Base-by-base conservation (phyloP, 1,140 invertebrate species). In the Polypedilum pembai region DNA sequence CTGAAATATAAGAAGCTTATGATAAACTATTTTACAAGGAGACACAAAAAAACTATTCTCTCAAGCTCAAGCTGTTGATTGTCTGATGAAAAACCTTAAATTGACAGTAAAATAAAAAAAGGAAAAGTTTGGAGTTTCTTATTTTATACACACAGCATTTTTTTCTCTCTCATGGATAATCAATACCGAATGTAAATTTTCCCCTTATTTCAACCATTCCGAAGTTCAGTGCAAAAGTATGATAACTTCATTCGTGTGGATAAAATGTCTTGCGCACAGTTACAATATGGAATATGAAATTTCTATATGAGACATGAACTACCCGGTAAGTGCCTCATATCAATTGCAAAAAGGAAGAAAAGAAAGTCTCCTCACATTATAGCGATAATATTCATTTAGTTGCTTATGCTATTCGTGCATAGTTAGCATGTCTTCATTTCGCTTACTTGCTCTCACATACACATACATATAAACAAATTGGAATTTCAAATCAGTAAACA, bases 101-200 rank as follows among this genome's bases (percentile, higher is more conserved):
- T 56, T 56, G 45, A 56, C 45, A 56, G 45, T 56, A 56, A 56
- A 56, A 56, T n/a, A 12, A 15, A 33, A 33, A 33, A 33, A n/a
- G 15, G 12, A 33, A 33, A n/a, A 56, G 12, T 4, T 56, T 56
- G 45, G 5, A 56, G 45, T 56, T 56, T 56, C 45, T 56, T 56
- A 56, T 56, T n/a, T 56, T n/a, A 33, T 33, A 33, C 24, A 33
- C 24, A 33, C 45, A 56, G n/a, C 45, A 56, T 56, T 33, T 33
- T 33, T 33, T 33, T 56, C 41, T 45, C 41, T 56, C 45, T 56
- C 45, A 56, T 56, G 45, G 45, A 56, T 56, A 56, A 56, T 56
- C 45, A 56, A 56, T 56, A 56, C 45, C 45, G 45, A n/a, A n/a
- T 15, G 8, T 45, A 45, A n/a, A 15, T 12, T 56, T 56, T 56